Evolutionary conservation across 2,797 vertebrate genomes (phyloP).

Genomic region (Pseudomugil gertrudae): DNA sequence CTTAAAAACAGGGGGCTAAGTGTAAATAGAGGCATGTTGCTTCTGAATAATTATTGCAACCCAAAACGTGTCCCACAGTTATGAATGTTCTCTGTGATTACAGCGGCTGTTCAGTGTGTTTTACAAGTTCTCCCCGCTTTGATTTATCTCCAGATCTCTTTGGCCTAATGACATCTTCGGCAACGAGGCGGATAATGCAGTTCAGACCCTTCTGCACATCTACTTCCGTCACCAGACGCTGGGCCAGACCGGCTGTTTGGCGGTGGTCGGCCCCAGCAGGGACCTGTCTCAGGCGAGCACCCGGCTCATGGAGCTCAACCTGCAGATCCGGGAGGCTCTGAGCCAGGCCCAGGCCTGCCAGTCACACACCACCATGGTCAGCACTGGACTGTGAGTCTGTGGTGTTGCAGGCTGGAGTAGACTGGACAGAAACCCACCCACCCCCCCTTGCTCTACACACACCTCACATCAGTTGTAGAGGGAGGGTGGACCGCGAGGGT

Average conservation of each 20-base stretch:
- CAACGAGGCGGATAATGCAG: constrained; percentile 88
- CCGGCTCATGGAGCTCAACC: constrained; percentile 97
- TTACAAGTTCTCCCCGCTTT: background rate
- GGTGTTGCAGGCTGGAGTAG: constrained; percentile 37
- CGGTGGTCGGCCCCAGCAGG: constrained; percentile 91
- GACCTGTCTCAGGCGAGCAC: constrained; percentile 92
- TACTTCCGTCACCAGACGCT: constrained; percentile 98
- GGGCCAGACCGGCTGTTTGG: constrained; percentile 95
- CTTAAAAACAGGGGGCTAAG: too few relatives aligned
- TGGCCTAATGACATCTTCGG: constrained; percentile 99
- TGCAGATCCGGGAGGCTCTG: constrained; percentile 94
- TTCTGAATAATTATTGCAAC: too few relatives aligned
- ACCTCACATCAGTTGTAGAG: constrained; percentile 56
- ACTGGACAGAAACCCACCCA: constrained; percentile 30
- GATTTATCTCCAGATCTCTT: constrained; percentile 81
- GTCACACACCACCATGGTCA: constrained; percentile 73
- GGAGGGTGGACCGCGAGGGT: constrained; percentile 41
- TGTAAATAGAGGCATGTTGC: too few relatives aligned
- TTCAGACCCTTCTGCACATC: constrained; percentile 95
- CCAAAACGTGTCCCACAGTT: too few relatives aligned
- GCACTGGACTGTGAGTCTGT: constrained; percentile 89
- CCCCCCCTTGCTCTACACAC: constrained; percentile 34
- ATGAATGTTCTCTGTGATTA: background rate
- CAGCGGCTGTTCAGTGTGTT: background rate
- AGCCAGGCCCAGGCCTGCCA: constrained; percentile 87